Evolutionary conservation across 1,140 invertebrate genomes (phyloP).

Genomic region (Batillaria attramentaria): DNA sequence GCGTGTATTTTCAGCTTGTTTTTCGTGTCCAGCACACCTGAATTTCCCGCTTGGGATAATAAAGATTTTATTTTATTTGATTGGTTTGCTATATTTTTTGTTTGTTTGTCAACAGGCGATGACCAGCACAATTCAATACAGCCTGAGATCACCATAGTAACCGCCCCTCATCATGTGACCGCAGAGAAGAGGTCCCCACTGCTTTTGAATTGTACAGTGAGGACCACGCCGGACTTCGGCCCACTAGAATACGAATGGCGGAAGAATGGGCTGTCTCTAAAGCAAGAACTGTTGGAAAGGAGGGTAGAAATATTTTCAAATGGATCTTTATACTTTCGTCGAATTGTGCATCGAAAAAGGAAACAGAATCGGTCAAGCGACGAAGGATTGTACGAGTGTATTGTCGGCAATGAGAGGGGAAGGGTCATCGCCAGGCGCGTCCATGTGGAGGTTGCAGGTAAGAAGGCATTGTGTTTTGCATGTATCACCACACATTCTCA

Average conservation of each 20-base stretch:
- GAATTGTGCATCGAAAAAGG: slow-evolving; percentile 52
- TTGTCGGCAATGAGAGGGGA: slow-evolving; percentile 43
- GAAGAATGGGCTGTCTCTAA: slow-evolving; percentile 39
- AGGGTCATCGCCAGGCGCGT: slow-evolving; percentile 46
- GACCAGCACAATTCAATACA: slow-evolving; percentile 7
- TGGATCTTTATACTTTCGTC: slow-evolving; percentile 67
- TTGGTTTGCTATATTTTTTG: neutral
- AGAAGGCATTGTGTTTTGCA: slow-evolving; percentile 23
- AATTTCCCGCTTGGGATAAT: too few relatives aligned
- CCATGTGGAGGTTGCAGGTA: slow-evolving; percentile 45
- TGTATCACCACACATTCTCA: neutral
- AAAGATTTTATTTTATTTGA: too few relatives aligned
- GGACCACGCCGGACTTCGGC: slow-evolving; percentile 28
- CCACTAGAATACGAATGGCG: slow-evolving; percentile 33
- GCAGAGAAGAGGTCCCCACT: slow-evolving; percentile 46
- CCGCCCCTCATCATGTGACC: slow-evolving; percentile 34
- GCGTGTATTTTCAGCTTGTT: too few relatives aligned
- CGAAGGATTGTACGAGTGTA: slow-evolving; percentile 51
- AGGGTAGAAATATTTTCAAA: slow-evolving; percentile 61
- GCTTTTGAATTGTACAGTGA: slow-evolving; percentile 48
- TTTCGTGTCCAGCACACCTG: too few relatives aligned
- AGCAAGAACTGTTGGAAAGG: slow-evolving; percentile 38
- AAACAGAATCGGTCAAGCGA: slow-evolving; percentile 46
- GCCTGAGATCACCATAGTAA: slow-evolving; percentile 16
- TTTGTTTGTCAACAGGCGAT: slow-evolving; percentile 22